A percentile compares a stretch with the other conserved stretches of the same genome.
phyloP scores from a whole-genome alignment of 1,140 invertebrate genomes.

The Agrypnia vestita region DNA sequence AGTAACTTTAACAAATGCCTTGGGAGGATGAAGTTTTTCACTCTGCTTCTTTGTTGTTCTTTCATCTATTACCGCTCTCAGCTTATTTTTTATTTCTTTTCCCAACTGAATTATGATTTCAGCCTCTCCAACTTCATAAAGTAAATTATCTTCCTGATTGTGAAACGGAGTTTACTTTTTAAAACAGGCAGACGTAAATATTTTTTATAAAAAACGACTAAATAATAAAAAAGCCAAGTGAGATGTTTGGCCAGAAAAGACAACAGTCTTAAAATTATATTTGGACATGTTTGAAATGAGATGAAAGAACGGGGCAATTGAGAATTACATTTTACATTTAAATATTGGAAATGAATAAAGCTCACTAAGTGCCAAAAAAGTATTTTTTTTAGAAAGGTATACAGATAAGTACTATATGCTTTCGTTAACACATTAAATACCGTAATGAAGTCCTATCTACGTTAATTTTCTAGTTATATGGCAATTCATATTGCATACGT shows the following conservation, averaged over 20 bases:
- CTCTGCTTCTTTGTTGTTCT: slow-evolving; percentile 32
- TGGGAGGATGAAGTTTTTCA: slow-evolving; percentile 31
- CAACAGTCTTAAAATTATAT: background rate
- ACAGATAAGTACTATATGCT: too few species aligned
- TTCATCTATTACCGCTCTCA: slow-evolving; percentile 25
- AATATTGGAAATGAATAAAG: too few species aligned
- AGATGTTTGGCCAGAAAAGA: background rate
- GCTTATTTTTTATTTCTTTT: slow-evolving; percentile 39
- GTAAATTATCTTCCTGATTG: slow-evolving; percentile 44
- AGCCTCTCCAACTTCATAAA: slow-evolving; percentile 33
- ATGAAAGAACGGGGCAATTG: background rate
- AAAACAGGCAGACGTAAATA: background rate
- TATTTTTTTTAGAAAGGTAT: too few species aligned
- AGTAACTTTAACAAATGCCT: slow-evolving; percentile 54
- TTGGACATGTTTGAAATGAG: background rate
- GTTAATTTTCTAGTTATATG: too few species aligned
- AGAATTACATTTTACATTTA: too few species aligned
- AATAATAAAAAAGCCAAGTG: too few species aligned
- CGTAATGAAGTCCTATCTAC: too few species aligned
- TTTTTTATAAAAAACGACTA: background rate
- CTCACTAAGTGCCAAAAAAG: too few species aligned
- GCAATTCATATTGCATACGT: too few species aligned
- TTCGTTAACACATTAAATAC: too few species aligned
- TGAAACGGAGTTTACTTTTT: slow-evolving; percentile 27
- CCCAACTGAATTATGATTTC: slow-evolving; percentile 48